Evolutionary conservation across 2,797 vertebrate genomes (phyloP).

Genomic region (Stomatorhinus walkeri): DNA sequence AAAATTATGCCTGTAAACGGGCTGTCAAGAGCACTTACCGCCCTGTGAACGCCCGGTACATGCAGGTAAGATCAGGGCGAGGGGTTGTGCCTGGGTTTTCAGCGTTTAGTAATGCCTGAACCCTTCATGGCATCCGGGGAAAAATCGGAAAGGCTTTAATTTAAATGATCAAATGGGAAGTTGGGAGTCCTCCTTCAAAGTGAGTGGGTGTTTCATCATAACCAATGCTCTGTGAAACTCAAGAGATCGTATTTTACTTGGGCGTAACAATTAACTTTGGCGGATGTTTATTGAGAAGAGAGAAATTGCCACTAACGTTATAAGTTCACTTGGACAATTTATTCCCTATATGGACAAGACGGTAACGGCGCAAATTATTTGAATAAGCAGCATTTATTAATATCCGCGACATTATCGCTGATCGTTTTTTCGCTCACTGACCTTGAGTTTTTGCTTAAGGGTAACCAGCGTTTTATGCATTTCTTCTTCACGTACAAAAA

Average conservation of each 20-base stretch:
- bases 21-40: background rate
- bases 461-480: background rate
- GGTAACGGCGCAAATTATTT: background rate
- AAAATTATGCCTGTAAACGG: background rate
- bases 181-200: background rate
- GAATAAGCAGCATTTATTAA: background rate
- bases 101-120: background rate
- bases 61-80: background rate
- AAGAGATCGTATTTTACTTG: background rate
- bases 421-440: background rate
- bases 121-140: background rate
- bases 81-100: background rate
- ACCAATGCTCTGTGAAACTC: background rate
- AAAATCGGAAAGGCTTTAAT: background rate
- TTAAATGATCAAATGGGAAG: background rate
- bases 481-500: background rate
- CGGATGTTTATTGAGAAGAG: background rate
- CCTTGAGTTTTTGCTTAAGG: slow-evolving; percentile 5
- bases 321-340: background rate
- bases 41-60: background rate
- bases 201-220: background rate
- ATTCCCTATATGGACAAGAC: background rate
- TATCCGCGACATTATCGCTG: background rate
- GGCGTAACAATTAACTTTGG: slow-evolving; percentile 2
- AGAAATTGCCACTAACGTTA: background rate